Base-by-base conservation (phyloP, 37 sponge, comb jelly and placozoan species). In the Beroe ovata region DNA sequence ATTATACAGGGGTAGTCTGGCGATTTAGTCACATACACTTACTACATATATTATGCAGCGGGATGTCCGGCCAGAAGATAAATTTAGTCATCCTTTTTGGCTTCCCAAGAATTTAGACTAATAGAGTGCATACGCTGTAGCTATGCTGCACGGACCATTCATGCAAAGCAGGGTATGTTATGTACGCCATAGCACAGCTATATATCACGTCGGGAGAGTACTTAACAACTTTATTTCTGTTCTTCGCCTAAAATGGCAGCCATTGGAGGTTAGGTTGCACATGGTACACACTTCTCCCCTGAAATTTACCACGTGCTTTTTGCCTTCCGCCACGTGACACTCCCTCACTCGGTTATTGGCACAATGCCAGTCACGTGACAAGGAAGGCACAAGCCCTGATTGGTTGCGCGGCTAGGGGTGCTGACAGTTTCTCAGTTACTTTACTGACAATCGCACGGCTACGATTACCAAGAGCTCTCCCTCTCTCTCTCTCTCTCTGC, bases 211-310 rank as follows among this genome's bases (percentile, higher is more conserved):
- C 30, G 30, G 69, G 69, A 66, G 69, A 66, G 69, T 66, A 66
- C 69, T 66, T 66, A 66, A 66, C 69, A 66, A 66, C 69, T 66
- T 66, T 66, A 66, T 66, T 66, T 66, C 36, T 66, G 69, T 66
- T 66, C 32, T 30, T 30, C 32, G 69, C 0, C 69, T 66, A 30
- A 25, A 29, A 25, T 66, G 69, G 35, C 69, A 30, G 69, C 69
- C 36, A 66, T 66, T 66, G 69, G 69, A 66, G 69, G 69, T 18
- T 29, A 30, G 69, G 69, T 33, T 30, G 69, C 69, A 66, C 69
- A 66, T 33, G 33, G 69, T 66, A 25, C 69, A 18, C 32, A 29
- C 25, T 66, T 29, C 69, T 66, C 69, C 69, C 34, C 69, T 66
- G 30, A 4, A 25, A 18, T 8, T 25, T 37, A 18, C 30, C 69